Evolutionary conservation across 2,113 vertebrate species (phyloP), one percentile per base, ranked within the genome.

Genomic region (Anser brachyrhynchus): DNA sequence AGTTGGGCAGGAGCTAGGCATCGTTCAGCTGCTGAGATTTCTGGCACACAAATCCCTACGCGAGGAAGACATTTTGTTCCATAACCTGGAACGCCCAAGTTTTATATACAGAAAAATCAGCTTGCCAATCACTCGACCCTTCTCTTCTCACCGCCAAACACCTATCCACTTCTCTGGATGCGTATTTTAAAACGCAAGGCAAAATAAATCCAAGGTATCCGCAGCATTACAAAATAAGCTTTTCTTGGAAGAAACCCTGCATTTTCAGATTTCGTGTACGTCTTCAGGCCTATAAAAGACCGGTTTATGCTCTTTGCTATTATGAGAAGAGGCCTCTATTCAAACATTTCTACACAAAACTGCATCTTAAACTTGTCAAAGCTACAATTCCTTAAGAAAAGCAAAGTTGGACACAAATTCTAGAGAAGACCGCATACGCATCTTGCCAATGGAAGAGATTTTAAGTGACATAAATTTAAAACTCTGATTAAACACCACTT

Each of bases 1-100:
- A 97, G 75, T 69, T 95, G 87, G 75, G 59, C 87, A 26, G 80
- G 16, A 88, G 57, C 10, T 13, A 78, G 33, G 77, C 77, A 89
- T 41, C 39, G 14, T 1, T n/a, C 13, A 9, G 64, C 49, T 92
- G 82, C 67, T 39, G 35, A 58, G 57, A 84, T 58, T 80, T 62
- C 75, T 93, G 93, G 74, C 93, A 90, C 21, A 35, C 20, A 62
- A 65, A 91, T 21, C 49, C 84, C 95, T 79, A 59, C 0, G 0
- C 37, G 62, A 74, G 75, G 62, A 94, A 92, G 74, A 13, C 8
- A 23, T 41, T 85, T 85, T 67, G 69, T 76, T 62, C 78, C 44
- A 9, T 58, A 94, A 88, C 37, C 37, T 37, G 22, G 37, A 89
- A 80, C 1, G 9, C 33, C 23, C 28, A 41, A 66, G 74, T 55